Evolutionary conservation across 2,888 invertebrate species (phyloP).

Genomic region (Drosophila engyochracea): DNA sequence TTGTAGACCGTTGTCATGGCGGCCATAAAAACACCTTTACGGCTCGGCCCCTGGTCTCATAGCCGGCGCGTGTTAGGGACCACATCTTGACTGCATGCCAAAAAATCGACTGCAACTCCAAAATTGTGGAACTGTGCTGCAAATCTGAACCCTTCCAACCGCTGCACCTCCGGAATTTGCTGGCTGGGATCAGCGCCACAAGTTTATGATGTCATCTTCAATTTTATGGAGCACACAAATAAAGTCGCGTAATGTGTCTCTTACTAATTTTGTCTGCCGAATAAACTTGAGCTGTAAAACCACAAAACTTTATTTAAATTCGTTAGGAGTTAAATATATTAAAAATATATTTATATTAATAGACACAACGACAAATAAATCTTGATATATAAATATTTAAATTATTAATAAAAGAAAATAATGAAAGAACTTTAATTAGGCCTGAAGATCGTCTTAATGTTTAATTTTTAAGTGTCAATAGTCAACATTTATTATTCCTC

Average conservation of each 20-base stretch:
- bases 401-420: background rate
- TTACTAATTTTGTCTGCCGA: constrained; percentile 57
- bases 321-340: background rate
- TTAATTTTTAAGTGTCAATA: background rate
- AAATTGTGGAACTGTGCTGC: constrained; percentile 31
- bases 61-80: constrained; percentile 32
- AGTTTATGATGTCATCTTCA: constrained; percentile 71
- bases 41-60: constrained; percentile 28
- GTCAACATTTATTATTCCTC: too few species aligned
- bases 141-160: constrained; percentile 19
- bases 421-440: background rate
- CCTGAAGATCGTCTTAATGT: background rate
- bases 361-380: background rate
- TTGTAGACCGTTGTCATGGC: constrained; percentile 40
- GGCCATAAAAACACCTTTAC: constrained; percentile 78
- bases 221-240: constrained; percentile 64
- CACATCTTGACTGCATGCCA: constrained; percentile 78
- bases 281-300: constrained; percentile 9
- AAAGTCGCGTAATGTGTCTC: constrained; percentile 67
- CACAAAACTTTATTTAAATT: constrained; percentile 9
- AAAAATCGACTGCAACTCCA: constrained; percentile 58
- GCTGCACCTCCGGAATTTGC: background rate
- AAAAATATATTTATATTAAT: background rate
- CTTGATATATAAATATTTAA: background rate
- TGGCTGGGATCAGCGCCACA: constrained; percentile 41